Conservation (phyloP, 2,797 vertebrate genomes). For the Coluber constrictor region DNA sequence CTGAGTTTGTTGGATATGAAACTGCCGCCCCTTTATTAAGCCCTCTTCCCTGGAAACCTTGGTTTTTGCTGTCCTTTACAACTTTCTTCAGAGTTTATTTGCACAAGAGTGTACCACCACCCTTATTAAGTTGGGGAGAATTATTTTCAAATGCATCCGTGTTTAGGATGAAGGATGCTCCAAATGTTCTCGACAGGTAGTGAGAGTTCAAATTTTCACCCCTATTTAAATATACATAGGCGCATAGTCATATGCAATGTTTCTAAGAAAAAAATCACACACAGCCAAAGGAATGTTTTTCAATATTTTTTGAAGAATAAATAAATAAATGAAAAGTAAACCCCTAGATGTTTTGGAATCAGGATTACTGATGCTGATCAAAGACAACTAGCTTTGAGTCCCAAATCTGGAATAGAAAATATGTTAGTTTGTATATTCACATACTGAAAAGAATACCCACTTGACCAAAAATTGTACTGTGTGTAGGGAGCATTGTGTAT, state of each 20-base stretch:
- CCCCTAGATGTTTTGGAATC: not conserved
- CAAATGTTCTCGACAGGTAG: not conserved
- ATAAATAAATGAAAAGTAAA: not conserved
- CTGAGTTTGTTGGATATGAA: not conserved
- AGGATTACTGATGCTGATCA: not conserved
- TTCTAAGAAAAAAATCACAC: not conserved
- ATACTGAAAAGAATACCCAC: not conserved
- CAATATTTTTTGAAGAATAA: not conserved
- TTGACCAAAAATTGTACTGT: not conserved
- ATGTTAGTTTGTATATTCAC: not conserved
- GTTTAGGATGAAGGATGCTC: not conserved
- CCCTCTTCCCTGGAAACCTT: not conserved
- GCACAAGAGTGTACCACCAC: not conserved
- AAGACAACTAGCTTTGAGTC: not conserved
- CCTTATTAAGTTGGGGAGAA: not conserved
- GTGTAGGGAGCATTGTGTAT: not conserved
- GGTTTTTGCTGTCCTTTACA: not conserved
- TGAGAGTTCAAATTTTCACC: not conserved
- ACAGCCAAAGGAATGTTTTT: not conserved
- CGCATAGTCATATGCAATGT: not conserved
- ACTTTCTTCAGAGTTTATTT: not conserved
- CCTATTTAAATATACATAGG: not conserved
- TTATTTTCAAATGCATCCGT: not conserved
- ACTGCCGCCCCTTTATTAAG: not conserved
- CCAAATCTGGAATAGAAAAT: not conserved